Base-by-base conservation (phyloP, 1,140 invertebrate genomes). In the Cydia pomonella region DNA sequence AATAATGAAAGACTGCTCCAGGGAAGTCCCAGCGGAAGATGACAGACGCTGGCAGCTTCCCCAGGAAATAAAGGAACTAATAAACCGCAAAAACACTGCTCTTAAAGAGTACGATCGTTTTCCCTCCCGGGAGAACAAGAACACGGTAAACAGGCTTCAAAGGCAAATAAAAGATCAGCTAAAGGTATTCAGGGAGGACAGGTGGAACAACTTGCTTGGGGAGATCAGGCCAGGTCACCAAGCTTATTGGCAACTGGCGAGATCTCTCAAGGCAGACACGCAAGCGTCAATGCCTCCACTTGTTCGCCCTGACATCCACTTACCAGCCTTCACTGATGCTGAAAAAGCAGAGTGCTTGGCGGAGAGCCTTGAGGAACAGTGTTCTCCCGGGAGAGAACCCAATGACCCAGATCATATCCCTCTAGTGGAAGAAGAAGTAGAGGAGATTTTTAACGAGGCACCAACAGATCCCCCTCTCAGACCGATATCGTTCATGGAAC, bases 311-410 rank as follows among this genome's bases (percentile, higher is more conserved):
- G 50, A 12, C 59, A 5, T 23, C 59, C n/a, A n/a, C 13, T 16
- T 59, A n/a, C 29, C 23, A 5, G 73, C 73, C 7, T 74, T 74
- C 73, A 25, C 23, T 2, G 73, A 64, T n/a, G 29, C 27, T 29
- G 73, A 74, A 63, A 74, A 74, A n/a, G 73, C 73, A 1, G 13
- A 50, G 16, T 50, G 47, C 10, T 3, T n/a, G 2, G 59, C 59
- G 6, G 23, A 63, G 7, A 25, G 27, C 27, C 63, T 64, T 1
- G 63, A 64, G 9, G 63, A 64, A 29, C 63, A 27, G 3, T 16
- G 23, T 29, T 29, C 62, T 6, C 23, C 59, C 5, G 10, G 59
- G n/a, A n/a, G n/a, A n/a, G n/a, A n/a, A n/a, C n/a, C n/a, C n/a
- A n/a, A n/a, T n/a, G n/a, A n/a, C n/a, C n/a, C n/a, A n/a, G n/a